Evolutionary conservation across 2,113 vertebrate genomes (phyloP), one percentile per base, ranked within the genome.

Genomic region (Bettongia penicillata): DNA sequence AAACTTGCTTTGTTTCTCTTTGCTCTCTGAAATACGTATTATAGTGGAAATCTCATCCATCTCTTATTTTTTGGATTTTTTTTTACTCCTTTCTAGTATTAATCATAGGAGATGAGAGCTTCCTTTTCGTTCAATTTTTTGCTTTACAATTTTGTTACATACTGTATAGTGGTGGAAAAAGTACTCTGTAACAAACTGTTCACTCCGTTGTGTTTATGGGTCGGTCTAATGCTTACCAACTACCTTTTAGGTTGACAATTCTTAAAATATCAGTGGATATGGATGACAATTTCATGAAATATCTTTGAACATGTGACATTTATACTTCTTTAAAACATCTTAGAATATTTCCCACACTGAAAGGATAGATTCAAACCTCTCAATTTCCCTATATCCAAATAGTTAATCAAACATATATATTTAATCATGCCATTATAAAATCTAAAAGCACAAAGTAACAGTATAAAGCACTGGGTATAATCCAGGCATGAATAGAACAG

Each of bases 221-320:
- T 52, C 22, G 43, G 28, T 95, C 53, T 95, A 91, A 94, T 93
- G 24, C 91, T 96, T 94, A 95, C 90, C 90, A 96, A 91, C 57
- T 61, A 61, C 90, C n/a, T 97, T 96, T 96, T 25, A 94, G 43
- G 50, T 51, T 95, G 92, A 96, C 57, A 94, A 26, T 96, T 93
- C 91, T 97, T 96, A 95, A 98, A 95, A 96, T 22, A 95, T 93
- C 68, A 95, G 92, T 95, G 55, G 28, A 92, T 96, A 90, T 92
- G 51, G n/a, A 90, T 95, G 48, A 51, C 94, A 95, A 95, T 96
- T 96, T 96, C 50, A 28, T 61, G 11, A 97, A 96, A 51, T 94
- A 91, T 94, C 52, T 9, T 51, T 84, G 52, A 57, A 8, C 96
- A 93, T 92, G 96, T 97, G 89, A 90, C 48, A 95, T 52, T 28